Evolutionary conservation across 1,140 invertebrate species (phyloP), one percentile per base, ranked within the genome.

Genomic region (Caenorhabditis inopinata): DNA sequence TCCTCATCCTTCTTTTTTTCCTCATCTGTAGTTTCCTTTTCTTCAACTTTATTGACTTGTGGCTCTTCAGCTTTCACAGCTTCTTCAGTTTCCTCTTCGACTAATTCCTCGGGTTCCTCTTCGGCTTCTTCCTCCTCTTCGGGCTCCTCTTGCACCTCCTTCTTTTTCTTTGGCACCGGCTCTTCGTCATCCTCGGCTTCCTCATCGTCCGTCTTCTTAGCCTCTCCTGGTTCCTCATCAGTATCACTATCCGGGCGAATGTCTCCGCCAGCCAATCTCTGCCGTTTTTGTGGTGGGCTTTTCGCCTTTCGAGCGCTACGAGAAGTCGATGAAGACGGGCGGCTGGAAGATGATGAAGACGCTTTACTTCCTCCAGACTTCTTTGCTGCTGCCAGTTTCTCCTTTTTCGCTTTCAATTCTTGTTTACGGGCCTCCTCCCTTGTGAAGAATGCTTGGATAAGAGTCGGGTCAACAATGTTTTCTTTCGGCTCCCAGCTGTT

Each of bases 401-500:
- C 35, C 18, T 74, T 49, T 21, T 68, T 42, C 23, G 7, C 2
- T 23, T 29, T 12, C 9, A 25, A 21, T 38, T 18, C 32, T 68
- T 12, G 32, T 68, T 38, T 58, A 12, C 27, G 25, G 5, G 25
- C 51, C 45, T 18, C 47, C 23, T 79, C 21, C 11, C 18, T 7
- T 25, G 35, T 23, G 45, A 46, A 32, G 46, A 18, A 79, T 1
- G 18, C 45, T 18, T 21, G 12, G 12, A 79, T 18, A 6, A 79
- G 48, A 6, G 29, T 11, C 12, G 32, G 27, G 51, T 79, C 78
- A 27, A 74, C 18, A 16, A 79, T 79, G 29, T 79, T 79, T 18
- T 74, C 32, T 12, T 75, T 21, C 29, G 78, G 78, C 25, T 79
- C 78, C 78, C 78, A 79, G 7, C 32, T 79, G 78, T 79, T 79